phyloP scores from a whole-genome alignment of 1,140 invertebrate species.

The Aporrectodea caliginosa region DNA sequence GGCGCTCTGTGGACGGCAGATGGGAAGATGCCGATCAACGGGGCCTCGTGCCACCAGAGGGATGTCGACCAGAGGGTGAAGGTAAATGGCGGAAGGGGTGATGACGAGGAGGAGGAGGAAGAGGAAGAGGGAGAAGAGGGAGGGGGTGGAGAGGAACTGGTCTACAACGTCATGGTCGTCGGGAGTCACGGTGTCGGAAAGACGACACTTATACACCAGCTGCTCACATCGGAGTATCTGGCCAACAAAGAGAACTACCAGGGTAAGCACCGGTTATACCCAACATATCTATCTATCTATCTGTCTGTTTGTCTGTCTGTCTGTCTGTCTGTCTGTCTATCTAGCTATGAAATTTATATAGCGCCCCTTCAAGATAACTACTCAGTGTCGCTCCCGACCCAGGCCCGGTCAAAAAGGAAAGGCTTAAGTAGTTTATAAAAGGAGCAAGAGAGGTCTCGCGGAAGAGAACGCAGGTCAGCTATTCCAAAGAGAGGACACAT shows the following conservation, averaged over 20 bases:
- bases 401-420: too few relatives aligned
- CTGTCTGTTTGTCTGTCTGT: neutral
- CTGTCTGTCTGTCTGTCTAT: neutral
- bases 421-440: too few relatives aligned
- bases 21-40: neutral
- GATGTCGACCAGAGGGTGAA: neutral
- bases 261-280: slow-evolving; percentile 10
- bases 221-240: slow-evolving; percentile 35
- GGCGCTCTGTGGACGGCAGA: neutral
- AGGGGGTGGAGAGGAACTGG: neutral
- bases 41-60: neutral
- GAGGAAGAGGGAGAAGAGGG: neutral
- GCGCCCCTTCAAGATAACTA: too few relatives aligned
- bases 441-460: too few relatives aligned
- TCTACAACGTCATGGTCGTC: slow-evolving; percentile 29
- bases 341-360: too few relatives aligned
- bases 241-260: slow-evolving; percentile 17
- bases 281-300: neutral
- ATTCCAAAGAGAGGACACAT: too few relatives aligned
- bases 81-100: neutral
- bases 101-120: neutral
- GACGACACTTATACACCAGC: slow-evolving; percentile 30
- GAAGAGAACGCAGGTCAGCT: too few relatives aligned
- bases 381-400: too few relatives aligned
- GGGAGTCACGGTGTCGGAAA: slow-evolving; percentile 33